These are phyloP conservation scores for Syrphus vitripennis DNA, from an alignment of 2,888 invertebrate genomes.

Conservation along the genomic window DNA sequence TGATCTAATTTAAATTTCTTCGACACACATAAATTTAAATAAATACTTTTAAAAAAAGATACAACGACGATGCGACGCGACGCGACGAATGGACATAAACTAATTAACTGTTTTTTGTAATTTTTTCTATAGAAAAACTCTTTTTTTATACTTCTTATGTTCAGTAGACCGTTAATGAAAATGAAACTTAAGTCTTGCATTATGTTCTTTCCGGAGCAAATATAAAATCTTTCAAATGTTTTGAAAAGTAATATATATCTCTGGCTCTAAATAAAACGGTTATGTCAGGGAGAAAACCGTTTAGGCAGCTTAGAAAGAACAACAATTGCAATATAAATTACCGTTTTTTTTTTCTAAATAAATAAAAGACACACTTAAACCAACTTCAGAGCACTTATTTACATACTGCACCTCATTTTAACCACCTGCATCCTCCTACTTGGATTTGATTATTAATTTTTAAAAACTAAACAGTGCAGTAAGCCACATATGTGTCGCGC, in stretches of 20 bases:
- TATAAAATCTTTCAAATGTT: slow-evolving; percentile 23
- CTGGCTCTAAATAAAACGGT: neutral
- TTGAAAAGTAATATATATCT: slow-evolving; percentile 21
- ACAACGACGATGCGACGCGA: too few species aligned
- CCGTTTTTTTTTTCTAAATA: neutral
- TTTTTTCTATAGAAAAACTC: neutral
- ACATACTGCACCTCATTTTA: slow-evolving; percentile 2
- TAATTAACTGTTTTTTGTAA: slow-evolving; percentile 43
- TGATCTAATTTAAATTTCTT: slow-evolving; percentile 39
- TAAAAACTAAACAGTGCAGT: slow-evolving; percentile 4
- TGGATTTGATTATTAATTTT: neutral
- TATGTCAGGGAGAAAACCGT: slow-evolving; percentile 22
- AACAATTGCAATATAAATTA: neutral
- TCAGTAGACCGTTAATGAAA: slow-evolving; percentile 57
- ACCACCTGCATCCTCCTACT: slow-evolving; percentile 24
- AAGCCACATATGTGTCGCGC: neutral
- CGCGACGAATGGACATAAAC: slow-evolving; percentile 1
- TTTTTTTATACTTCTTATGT: slow-evolving; percentile 7
- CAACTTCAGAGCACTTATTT: neutral
- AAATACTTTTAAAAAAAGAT: neutral
- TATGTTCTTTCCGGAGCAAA: slow-evolving; percentile 27
- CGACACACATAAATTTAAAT: slow-evolving; percentile 14
- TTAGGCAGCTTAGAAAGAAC: neutral
- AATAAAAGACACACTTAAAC: neutral
- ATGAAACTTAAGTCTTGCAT: slow-evolving; percentile 51